These are phyloP conservation scores for Pristiophorus japonicus DNA, from an alignment of 2,113 vertebrate species.

Conservation along the genomic window DNA sequence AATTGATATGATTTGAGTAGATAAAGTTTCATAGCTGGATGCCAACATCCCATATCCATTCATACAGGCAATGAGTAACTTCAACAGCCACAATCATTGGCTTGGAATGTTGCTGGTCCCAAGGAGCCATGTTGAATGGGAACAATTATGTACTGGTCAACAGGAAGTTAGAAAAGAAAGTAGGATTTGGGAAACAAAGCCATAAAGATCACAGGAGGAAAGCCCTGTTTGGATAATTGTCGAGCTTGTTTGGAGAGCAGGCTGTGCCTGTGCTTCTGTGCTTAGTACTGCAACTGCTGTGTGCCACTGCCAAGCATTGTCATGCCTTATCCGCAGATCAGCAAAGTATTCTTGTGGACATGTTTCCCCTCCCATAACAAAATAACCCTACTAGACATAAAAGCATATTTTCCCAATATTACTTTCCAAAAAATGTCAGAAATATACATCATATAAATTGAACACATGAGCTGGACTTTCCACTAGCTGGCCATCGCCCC, in stretches of 20 bases:
- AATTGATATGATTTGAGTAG: neutral
- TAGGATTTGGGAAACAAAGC: constrained; percentile 68
- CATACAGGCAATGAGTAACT: neutral
- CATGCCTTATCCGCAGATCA: neutral
- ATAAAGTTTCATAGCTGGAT: neutral
- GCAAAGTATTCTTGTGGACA: neutral
- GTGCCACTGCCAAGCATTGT: neutral
- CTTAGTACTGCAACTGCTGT: neutral
- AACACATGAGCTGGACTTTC: too few relatives aligned
- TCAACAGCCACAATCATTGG: neutral
- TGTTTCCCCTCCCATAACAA: neutral
- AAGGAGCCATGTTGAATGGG: constrained; percentile 48
- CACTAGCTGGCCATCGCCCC: too few relatives aligned
- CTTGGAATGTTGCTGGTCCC: constrained; percentile 59
- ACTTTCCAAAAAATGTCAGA: neutral
- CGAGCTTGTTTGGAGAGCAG: neutral
- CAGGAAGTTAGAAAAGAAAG: constrained; percentile 69
- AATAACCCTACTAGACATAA: neutral
- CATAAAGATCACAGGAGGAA: constrained; percentile 60
- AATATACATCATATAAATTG: too few relatives aligned
- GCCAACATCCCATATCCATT: neutral
- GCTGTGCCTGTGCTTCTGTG: neutral
- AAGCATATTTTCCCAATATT: neutral
- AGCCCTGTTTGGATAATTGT: constrained; percentile 58
- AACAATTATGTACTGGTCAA: constrained; percentile 60